Conservation (phyloP, 2,113 vertebrate species). For the Hippocampus abdominalis region DNA sequence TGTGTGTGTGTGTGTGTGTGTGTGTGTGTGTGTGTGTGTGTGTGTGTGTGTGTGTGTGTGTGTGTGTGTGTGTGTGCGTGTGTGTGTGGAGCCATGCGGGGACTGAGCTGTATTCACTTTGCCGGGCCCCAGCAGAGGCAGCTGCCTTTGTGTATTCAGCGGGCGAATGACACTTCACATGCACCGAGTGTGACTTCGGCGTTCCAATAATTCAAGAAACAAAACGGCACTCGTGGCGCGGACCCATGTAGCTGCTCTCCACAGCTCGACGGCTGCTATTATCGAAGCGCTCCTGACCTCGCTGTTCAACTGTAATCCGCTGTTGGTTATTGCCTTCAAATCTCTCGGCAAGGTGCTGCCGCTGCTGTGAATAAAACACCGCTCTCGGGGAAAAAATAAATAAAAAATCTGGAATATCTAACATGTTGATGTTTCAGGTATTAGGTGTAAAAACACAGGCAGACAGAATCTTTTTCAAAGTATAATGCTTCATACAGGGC, state of each 20-base stretch:
- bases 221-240: slow-evolving; percentile 24
- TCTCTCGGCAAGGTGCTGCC: slow-evolving; percentile 19
- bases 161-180: slow-evolving; percentile 31
- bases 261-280: slow-evolving; percentile 46
- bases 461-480: not conserved
- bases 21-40: slow-evolving; percentile 16
- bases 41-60: slow-evolving; percentile 10
- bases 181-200: slow-evolving; percentile 36
- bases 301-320: slow-evolving; percentile 39
- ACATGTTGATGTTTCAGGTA: not conserved
- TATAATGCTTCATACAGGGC: slow-evolving; percentile 1
- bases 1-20: slow-evolving; percentile 1
- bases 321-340: slow-evolving; percentile 33
- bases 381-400: not conserved
- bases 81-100: not conserved
- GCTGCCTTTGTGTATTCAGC: slow-evolving; percentile 9
- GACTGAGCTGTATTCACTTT: slow-evolving; percentile 37
- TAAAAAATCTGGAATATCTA: not conserved
- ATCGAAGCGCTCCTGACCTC: slow-evolving; percentile 41
- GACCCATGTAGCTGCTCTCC: slow-evolving; percentile 25
- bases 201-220: slow-evolving; percentile 53
- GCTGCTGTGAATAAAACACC: not conserved
- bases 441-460: not conserved
- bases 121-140: slow-evolving; percentile 20
- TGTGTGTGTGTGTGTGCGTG: slow-evolving; percentile 4